These are phyloP conservation scores for Setipinna tenuifilis DNA, from an alignment of 2,797 vertebrate species.

Conservation along the genomic window DNA sequence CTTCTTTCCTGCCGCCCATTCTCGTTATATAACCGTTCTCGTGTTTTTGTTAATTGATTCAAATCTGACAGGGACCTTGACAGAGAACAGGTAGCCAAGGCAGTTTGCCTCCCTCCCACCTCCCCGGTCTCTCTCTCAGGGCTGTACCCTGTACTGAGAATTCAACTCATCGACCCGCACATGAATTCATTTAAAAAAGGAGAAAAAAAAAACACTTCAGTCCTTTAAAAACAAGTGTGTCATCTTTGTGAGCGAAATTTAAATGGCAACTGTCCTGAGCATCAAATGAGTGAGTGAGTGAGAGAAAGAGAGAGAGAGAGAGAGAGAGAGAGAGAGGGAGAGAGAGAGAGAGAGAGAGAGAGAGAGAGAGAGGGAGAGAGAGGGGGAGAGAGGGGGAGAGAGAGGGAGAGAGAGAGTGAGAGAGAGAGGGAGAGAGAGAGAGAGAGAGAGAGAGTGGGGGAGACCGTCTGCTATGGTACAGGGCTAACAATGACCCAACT, in stretches of 20 bases:
- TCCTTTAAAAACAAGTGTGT: neutral
- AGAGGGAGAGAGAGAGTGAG: neutral
- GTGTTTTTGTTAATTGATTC: slow-evolving; percentile 18
- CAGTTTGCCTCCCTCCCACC: neutral
- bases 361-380: neutral
- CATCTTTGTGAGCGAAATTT: neutral
- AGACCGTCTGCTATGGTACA: slow-evolving; percentile 27
- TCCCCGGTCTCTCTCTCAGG: neutral
- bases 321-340: neutral
- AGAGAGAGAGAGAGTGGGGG: neutral
- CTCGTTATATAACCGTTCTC: slow-evolving; percentile 25
- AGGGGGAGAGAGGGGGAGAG: neutral
- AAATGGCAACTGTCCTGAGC: slow-evolving; percentile 12
- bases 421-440: neutral
- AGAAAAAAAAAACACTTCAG: neutral
- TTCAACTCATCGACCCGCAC: neutral
- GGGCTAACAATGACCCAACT: slow-evolving; percentile 41
- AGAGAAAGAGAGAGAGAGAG: neutral
- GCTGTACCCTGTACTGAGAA: neutral
- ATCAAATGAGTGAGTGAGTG: neutral
- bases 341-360: neutral
- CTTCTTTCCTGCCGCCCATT: slow-evolving; percentile 8
- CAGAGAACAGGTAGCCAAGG: neutral
- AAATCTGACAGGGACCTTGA: neutral
- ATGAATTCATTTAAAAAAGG: neutral